Percentiles rank a stretch among this genome's conserved stretches.
Conservation (phyloP, 2,888 invertebrate genomes). For the Arctia plantaginis region DNA sequence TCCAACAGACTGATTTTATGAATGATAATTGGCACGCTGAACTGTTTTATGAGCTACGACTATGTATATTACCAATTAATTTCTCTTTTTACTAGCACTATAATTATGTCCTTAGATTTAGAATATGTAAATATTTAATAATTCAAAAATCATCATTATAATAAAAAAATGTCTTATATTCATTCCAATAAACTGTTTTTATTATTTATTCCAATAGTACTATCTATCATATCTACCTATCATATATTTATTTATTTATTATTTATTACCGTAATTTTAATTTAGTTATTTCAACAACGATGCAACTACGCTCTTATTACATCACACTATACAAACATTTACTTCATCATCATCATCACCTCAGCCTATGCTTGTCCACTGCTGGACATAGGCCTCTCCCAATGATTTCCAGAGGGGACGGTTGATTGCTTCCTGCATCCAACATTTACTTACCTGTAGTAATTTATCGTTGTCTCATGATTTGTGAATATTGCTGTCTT, state of each 20-base stretch:
- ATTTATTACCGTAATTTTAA: not conserved
- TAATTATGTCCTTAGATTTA: not conserved
- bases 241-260: not conserved
- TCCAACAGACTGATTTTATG: slow-evolving; percentile 1
- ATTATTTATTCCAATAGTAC: not conserved
- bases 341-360: too few species aligned
- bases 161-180: not conserved
- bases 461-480: not conserved
- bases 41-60: slow-evolving; percentile 16
- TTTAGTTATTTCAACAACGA: not conserved
- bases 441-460: not conserved
- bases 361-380: too few species aligned
- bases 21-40: slow-evolving; percentile 18
- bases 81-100: not conserved
- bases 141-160: not conserved
- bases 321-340: too few species aligned
- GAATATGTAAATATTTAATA: not conserved
- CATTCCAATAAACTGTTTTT: not conserved
- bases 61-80: not conserved
- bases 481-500: not conserved
- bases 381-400: too few species aligned
- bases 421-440: too few species aligned
- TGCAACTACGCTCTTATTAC: not conserved
- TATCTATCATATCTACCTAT: not conserved
- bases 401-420: too few species aligned